Evolutionary conservation across 2,888 invertebrate genomes (phyloP).

Genomic region (Diarsia mendica): DNA sequence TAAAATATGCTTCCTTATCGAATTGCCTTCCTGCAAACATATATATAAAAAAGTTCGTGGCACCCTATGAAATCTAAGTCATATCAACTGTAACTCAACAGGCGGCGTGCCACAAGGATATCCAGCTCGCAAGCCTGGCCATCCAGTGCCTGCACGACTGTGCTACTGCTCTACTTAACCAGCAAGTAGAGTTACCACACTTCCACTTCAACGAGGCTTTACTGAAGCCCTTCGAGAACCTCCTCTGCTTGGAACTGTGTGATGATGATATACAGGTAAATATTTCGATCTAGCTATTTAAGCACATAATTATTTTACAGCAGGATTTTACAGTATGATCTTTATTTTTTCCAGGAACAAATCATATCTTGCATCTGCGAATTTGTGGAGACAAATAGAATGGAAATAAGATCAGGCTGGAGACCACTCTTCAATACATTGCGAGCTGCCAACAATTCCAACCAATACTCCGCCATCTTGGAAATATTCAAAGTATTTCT

Average conservation of each 20-base stretch:
- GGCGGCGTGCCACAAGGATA: conserved; percentile 98
- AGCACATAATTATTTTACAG: not conserved
- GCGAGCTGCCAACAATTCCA: conserved; percentile 95
- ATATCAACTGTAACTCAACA: conserved; percentile 72
- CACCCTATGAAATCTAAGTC: not conserved
- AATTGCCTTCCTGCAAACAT: not conserved
- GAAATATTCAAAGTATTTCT: conserved; percentile 98
- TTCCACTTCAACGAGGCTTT: conserved; percentile 99
- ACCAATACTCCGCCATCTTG: conserved; percentile 93
- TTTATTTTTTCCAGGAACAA: conserved; percentile 91
- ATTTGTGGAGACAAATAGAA: conserved; percentile 98
- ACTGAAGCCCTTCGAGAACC: conserved; percentile 98
- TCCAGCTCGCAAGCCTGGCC: conserved; percentile 96
- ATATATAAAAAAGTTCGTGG: not conserved
- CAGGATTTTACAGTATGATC: not conserved
- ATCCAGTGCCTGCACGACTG: conserved; percentile 98
- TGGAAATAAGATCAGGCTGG: conserved; percentile 99
- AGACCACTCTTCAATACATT: conserved; percentile 98
- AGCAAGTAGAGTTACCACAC: conserved; percentile 96
- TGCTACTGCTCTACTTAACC: conserved; percentile 95
- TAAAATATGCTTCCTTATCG: not conserved
- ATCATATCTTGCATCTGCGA: conserved; percentile 98
- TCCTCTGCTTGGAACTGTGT: conserved; percentile 97
- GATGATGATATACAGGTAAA: conserved; percentile 97
- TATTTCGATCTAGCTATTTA: not conserved